Base-by-base conservation (phyloP, 1,140 invertebrate genomes). In the Apis dorsata region DNA sequence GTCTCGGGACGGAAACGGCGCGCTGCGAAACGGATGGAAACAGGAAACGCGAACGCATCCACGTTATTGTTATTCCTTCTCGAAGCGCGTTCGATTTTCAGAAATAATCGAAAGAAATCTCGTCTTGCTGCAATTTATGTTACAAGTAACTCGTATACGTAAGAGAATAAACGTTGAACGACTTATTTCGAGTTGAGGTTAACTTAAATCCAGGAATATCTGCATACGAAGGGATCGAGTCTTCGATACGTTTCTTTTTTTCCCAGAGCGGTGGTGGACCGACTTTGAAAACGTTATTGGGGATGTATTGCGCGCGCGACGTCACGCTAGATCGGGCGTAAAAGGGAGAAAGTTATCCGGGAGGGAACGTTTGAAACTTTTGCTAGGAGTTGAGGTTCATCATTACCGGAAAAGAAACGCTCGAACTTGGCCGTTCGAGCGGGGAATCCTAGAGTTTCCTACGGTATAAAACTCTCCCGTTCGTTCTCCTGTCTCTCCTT, bases 201-300 rank as follows among this genome's bases (percentile, higher is more conserved):
- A 57, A 75, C 72, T 24, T 24, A 3, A 44, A 44, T 7, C 34
- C 34, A 0, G 4, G 34, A 44, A 44, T 7, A 44, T 44, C 34
- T 44, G 0, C 34, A 7, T 3, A 4, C 34, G 34, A 44, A 44
- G 34, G 0, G 5, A 44, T 63, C 84, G 87, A 90, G 79, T 87
- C 85, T 87, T 84, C 85, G 87, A 91, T 90, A 85, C 86, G 86
- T 76, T 91, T 91, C 15, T 7, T 44, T 44, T 7, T 44, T 7
- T 4, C 34, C 4, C 34, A 34, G 34, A 81, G 65, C 74, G 84
- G 77, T 71, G 66, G 24, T 53, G 63, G 3, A 12, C 79, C 86
- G 83, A 87, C 86, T 90, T 90, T 71, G 90, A 88, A 89, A 92
- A 79, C 81, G 86, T 84, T 57, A 44, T 78, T 24, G 63, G 17